A percentile compares a stretch with the other conserved stretches of the same genome.
phyloP scores from a whole-genome alignment of 2,888 invertebrate species.

The Schizotus pectinicornis region DNA sequence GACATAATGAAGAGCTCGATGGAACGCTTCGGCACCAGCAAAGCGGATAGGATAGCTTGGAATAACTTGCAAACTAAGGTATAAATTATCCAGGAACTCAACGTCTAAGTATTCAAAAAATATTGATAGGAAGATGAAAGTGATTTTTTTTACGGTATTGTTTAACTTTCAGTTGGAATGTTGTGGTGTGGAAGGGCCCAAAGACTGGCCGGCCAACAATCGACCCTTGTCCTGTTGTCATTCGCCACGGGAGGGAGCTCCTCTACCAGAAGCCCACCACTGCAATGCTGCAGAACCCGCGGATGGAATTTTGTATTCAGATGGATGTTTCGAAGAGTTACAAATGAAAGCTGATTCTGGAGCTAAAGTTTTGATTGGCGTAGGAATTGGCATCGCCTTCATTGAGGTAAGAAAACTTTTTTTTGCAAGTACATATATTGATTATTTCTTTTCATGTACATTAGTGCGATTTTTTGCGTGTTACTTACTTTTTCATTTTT shows the following conservation, averaged over 20 bases:
- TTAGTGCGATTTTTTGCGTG: no score
- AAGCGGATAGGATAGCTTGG: slow-evolving; percentile 71
- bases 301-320: slow-evolving; percentile 53
- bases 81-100: slow-evolving; percentile 7
- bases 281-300: slow-evolving; percentile 46
- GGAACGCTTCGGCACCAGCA: slow-evolving; percentile 63
- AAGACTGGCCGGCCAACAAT: slow-evolving; percentile 50
- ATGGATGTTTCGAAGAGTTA: slow-evolving; percentile 65
- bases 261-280: slow-evolving; percentile 45
- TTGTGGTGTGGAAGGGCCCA: slow-evolving; percentile 53
- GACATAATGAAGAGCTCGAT: slow-evolving; percentile 70
- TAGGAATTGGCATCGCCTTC: slow-evolving; percentile 71
- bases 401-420: slow-evolving; percentile 63
- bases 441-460: no score
- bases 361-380: slow-evolving; percentile 66
- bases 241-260: slow-evolving; percentile 42
- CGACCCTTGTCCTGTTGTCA: slow-evolving; percentile 71
- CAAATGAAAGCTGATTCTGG: slow-evolving; percentile 63
- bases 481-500: slow-evolving; percentile 53
- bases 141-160: not conserved
- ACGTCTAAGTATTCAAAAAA: no score
- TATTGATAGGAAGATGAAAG: no score
- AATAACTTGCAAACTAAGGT: slow-evolving; percentile 77
- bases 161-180: slow-evolving; percentile 60
- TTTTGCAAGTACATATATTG: not conserved